A percentile compares a stretch with the other conserved stretches of the same genome.
These are phyloP conservation scores for Mobula hypostoma DNA, from an alignment of 2,113 vertebrate species.

Conservation along the genomic window DNA sequence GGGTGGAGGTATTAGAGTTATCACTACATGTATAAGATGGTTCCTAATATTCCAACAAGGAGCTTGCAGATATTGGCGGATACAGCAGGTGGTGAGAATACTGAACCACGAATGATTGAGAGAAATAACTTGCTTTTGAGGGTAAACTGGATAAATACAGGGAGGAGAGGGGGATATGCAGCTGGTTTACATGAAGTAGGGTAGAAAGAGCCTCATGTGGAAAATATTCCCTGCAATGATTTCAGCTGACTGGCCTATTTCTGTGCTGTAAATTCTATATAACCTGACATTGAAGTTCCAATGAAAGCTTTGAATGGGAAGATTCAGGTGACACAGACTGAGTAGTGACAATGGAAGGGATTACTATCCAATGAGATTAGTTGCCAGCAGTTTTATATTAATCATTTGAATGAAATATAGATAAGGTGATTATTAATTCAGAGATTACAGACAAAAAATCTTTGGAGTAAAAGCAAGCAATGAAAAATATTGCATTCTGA, in stretches of 20 bases:
- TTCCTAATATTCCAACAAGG: background rate
- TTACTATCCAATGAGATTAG: background rate
- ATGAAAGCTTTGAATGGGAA: background rate
- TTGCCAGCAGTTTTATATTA: background rate
- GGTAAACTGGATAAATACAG: background rate
- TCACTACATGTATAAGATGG: background rate
- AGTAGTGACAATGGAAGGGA: background rate
- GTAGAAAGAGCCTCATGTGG: background rate
- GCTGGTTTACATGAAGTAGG: background rate
- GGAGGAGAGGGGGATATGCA: background rate
- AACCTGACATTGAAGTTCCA: background rate
- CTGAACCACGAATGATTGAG: too few relatives aligned
- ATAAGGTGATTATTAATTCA: background rate
- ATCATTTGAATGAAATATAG: background rate
- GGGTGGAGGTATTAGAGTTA: background rate
- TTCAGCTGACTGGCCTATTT: background rate
- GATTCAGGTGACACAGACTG: too few relatives aligned
- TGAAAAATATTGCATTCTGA: background rate
- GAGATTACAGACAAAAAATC: background rate
- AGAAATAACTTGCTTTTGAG: background rate
- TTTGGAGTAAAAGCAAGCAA: background rate
- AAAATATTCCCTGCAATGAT: background rate
- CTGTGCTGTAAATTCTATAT: background rate
- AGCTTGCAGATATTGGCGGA: too few relatives aligned
- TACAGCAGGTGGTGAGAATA: background rate